Evolutionary conservation across 2,113 vertebrate genomes (phyloP).

Genomic region (Hippolais icterina): DNA sequence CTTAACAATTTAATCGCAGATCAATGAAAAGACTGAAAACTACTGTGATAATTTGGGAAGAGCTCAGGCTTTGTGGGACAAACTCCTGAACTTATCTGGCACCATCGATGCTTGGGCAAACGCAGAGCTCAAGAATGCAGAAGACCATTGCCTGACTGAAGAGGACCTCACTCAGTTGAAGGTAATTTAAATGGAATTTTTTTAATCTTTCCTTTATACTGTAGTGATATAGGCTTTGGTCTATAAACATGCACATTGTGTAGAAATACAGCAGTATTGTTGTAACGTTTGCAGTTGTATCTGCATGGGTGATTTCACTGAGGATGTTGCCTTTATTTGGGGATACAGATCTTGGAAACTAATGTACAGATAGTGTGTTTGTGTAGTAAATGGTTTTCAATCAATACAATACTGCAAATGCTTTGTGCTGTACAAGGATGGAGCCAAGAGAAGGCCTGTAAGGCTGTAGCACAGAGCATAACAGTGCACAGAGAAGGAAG

Average conservation of each 20-base stretch:
- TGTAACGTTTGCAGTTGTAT: not conserved
- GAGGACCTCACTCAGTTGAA: conserved; percentile 77
- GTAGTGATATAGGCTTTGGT: not conserved
- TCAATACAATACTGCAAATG: not conserved
- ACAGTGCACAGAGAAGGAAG: not conserved
- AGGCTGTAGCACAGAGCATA: not conserved
- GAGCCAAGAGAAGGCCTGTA: not conserved
- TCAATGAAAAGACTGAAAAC: conserved; percentile 91
- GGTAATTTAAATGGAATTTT: conserved; percentile 67
- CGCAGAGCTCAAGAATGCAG: conserved; percentile 70
- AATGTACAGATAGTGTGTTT: not conserved
- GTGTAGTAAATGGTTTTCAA: not conserved
- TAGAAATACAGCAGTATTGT: not conserved
- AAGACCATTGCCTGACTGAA: conserved; percentile 71
- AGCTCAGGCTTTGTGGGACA: conserved; percentile 91
- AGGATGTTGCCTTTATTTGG: not conserved
- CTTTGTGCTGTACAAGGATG: not conserved
- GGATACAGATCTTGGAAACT: not conserved
- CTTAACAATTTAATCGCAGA: conserved; percentile 65
- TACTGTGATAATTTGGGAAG: conserved; percentile 85
- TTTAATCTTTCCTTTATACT: not conserved
- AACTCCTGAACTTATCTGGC: conserved; percentile 81
- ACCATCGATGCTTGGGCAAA: conserved; percentile 81
- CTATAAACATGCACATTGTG: not conserved
- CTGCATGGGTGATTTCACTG: not conserved